Conservation (phyloP, 2,888 invertebrate genomes). For the Danaus chrysippus region DNA sequence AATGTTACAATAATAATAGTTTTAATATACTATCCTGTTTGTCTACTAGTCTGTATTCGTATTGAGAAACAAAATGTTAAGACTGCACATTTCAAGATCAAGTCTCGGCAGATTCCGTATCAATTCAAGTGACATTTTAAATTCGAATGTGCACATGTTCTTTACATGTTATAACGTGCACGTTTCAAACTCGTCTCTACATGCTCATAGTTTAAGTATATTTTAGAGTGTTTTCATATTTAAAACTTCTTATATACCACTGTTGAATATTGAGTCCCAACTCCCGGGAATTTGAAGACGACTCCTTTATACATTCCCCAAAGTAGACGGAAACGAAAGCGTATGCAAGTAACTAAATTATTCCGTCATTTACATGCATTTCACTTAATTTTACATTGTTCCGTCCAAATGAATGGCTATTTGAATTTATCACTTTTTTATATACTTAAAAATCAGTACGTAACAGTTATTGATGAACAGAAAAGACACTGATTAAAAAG, state of each 20-base stretch:
- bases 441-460: too few species aligned
- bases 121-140: conserved; percentile 29
- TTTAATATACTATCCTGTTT: background rate
- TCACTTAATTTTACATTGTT: background rate
- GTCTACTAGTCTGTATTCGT: background rate
- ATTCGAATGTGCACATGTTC: conserved; percentile 38
- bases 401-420: too few species aligned
- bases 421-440: too few species aligned
- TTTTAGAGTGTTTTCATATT: conserved; percentile 25
- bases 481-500: too few species aligned
- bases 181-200: conserved; percentile 22
- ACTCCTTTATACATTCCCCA: conserved; percentile 17
- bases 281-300: conserved; percentile 47
- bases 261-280: conserved; percentile 55
- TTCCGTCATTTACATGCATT: background rate
- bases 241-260: conserved; percentile 30
- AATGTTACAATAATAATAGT: too few species aligned
- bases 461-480: too few species aligned
- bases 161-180: conserved; percentile 36
- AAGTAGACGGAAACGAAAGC: conserved; percentile 15
- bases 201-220: conserved; percentile 26
- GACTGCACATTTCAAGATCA: conserved; percentile 10
- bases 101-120: conserved; percentile 18
- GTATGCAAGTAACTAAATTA: conserved; percentile 9
- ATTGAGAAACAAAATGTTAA: conserved; percentile 11